Evolutionary conservation across 2,113 vertebrate species (phyloP).

Genomic region (Rhodinocichla rosea): DNA sequence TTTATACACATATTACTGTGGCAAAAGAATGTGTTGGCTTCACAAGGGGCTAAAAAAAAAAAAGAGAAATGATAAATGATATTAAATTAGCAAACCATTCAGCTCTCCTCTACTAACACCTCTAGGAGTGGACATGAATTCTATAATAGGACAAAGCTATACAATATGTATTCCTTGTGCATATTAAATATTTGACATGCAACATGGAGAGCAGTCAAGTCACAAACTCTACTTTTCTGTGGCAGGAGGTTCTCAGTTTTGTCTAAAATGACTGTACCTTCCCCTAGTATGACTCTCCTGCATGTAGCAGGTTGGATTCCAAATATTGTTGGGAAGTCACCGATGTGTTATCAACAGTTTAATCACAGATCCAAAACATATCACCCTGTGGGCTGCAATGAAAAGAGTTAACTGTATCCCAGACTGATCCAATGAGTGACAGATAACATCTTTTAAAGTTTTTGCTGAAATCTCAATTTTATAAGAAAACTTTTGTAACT

Average conservation of each 20-base stretch:
- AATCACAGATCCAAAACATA: background rate
- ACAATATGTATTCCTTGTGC: background rate
- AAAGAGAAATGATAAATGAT: background rate
- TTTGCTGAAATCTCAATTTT: background rate
- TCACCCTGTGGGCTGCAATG: background rate
- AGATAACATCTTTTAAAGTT: background rate
- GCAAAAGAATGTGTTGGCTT: slow-evolving; percentile 95
- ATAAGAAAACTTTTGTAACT: background rate
- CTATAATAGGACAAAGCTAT: background rate
- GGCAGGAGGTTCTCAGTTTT: background rate
- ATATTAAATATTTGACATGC: background rate
- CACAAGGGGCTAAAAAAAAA: slow-evolving; percentile 91
- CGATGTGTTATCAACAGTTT: background rate
- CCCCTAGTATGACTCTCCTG: background rate
- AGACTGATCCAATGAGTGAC: background rate
- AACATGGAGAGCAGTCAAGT: background rate
- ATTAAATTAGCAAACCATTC: background rate
- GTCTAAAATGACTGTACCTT: background rate
- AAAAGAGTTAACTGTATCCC: background rate
- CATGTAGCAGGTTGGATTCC: background rate
- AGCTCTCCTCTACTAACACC: background rate
- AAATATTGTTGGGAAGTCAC: accelerated
- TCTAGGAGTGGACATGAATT: background rate
- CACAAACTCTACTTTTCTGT: background rate
- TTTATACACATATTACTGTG: slow-evolving; percentile 99